Conservation (phyloP, 1,140 invertebrate genomes). For the Hirudo medicinalis region DNA sequence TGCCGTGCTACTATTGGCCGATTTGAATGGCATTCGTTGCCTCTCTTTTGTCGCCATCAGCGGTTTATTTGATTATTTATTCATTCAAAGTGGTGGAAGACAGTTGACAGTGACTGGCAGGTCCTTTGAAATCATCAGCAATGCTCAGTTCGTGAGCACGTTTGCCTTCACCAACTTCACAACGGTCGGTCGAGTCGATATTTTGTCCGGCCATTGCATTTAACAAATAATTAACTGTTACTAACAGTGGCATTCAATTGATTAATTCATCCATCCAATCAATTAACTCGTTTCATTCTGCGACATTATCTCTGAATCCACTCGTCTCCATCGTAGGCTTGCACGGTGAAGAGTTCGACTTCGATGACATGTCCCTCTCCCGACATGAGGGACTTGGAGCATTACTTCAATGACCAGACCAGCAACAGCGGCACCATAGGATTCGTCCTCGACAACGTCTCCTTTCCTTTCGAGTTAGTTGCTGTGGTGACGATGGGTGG, state of each 20-base stretch:
- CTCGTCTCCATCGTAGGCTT: no score
- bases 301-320: not conserved
- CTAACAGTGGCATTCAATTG: not conserved
- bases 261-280: not conserved
- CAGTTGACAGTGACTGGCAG: not conserved
- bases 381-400: no score
- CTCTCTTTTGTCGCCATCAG: not conserved
- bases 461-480: no score
- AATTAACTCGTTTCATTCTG: not conserved
- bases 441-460: no score
- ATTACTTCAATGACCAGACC: no score
- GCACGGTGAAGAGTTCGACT: no score
- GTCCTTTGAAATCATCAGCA: not conserved
- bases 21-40: not conserved
- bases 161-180: not conserved
- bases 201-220: not conserved
- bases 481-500: no score
- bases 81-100: not conserved
- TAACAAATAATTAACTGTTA: not conserved
- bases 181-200: not conserved
- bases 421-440: no score
- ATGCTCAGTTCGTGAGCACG: not conserved
- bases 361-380: no score
- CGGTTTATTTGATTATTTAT: not conserved
- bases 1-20: not conserved